phyloP scores from a whole-genome alignment of 2,888 invertebrate species.

The Diplazon laetatorius region DNA sequence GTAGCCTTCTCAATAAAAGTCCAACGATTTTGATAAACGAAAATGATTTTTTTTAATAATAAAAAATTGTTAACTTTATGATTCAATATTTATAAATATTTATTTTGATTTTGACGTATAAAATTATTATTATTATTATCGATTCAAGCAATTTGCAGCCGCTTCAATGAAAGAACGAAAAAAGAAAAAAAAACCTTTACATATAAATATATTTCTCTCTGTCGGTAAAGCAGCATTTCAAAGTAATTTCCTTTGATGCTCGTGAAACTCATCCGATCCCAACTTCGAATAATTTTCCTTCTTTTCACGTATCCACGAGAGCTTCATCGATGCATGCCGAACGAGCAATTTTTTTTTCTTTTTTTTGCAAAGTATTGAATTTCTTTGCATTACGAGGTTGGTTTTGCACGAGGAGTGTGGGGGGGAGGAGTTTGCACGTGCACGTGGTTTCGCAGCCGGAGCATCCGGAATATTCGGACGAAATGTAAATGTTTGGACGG shows the following conservation, averaged over 20 bases:
- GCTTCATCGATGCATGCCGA: conserved; percentile 25
- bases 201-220: background rate
- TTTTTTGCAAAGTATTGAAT: conserved; percentile 43
- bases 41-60: no score
- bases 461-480: conserved; percentile 23
- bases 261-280: background rate
- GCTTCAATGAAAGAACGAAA: background rate
- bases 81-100: no score
- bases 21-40: no score
- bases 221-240: background rate
- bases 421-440: conserved; percentile 38
- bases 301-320: conserved; percentile 1
- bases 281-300: conserved; percentile 8
- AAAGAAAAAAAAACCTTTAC: background rate
- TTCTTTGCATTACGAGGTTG: conserved; percentile 29
- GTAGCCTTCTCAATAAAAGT: no score
- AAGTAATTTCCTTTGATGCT: background rate
- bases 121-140: no score
- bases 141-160: no score
- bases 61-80: no score
- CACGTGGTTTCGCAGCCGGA: conserved; percentile 7
- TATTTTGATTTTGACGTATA: no score
- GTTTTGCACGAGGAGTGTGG: conserved; percentile 21
- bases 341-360: conserved; percentile 11
- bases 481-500: conserved; percentile 64